Evolutionary conservation across 2,888 invertebrate genomes (phyloP), one percentile per base, ranked within the genome.

Genomic region (Meta bourneti): DNA sequence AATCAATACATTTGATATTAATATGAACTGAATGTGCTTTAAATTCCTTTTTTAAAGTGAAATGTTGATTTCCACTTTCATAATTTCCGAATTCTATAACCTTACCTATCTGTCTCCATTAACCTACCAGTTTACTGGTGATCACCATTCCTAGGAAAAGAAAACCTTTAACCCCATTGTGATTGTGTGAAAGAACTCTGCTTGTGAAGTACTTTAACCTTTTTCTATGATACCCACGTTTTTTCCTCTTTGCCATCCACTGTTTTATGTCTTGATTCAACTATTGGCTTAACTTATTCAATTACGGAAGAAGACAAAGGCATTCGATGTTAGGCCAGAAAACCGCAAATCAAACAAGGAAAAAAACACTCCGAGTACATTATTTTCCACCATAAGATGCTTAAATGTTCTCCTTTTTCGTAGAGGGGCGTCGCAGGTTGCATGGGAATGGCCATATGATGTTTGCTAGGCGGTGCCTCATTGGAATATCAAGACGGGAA

Each of bases 401-500:
- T 71, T 69, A 48, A 70, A 48, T 82, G 20, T 70, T 69, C 48
- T 7, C 34, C 49, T 16, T 20, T 34, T 19, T 51, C 2, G 48
- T 13, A 51, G 61, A 61, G 20, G 13, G 80, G 69, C 8, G 51
- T n/a, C 51, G 82, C 70, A 71, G 19, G 61, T 49, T 49, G 71
- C 70, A 82, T 71, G 71, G 82, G 49, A 83, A 74, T 83, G 83
- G 72, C 74, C 74, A 54, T 54, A 54, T 48, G 54, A 54, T 84
- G 83, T 84, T 84, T 74, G 70, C 83, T 71, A 51, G 51, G 20
- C 19, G 49, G 2, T n/a, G 20, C 74, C 83, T 84, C 83, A 84
- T 84, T 84, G 83, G 83, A 84, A 84, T 84, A 84, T 84, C 83
- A 84, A 84, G 74, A 71, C n/a, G 54, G 61, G 80, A 70, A 82